These are phyloP conservation scores for Anguilla rostrata DNA, from an alignment of 2,113 vertebrate genomes.

Conservation along the genomic window DNA sequence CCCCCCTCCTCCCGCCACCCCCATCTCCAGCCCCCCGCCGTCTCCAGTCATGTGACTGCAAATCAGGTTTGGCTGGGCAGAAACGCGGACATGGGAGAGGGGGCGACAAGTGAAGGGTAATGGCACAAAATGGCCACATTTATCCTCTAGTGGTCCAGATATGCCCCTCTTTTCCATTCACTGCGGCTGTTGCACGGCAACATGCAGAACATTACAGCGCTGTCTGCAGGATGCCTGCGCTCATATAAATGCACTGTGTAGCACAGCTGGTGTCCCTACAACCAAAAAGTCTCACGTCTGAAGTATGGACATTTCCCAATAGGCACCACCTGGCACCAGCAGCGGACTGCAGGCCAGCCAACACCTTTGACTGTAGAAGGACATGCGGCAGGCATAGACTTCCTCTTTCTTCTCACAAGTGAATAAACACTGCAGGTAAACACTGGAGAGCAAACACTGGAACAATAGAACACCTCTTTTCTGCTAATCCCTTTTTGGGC, in stretches of 20 bases:
- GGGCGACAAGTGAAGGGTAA: conserved; percentile 3
- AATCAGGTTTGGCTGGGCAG: conserved; percentile 17
- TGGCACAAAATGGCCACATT: neutral
- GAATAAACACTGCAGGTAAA: neutral
- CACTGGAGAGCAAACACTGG: neutral
- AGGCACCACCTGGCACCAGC: neutral
- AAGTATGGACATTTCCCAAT: conserved; percentile 3
- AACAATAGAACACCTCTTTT: neutral
- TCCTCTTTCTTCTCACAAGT: neutral
- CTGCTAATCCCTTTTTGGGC: neutral
- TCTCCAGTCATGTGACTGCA: conserved; percentile 16
- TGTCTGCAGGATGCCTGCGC: neutral
- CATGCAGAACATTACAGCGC: neutral
- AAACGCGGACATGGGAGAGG: neutral
- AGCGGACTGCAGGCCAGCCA: neutral
- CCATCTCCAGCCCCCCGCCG: neutral
- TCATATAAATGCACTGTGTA: neutral
- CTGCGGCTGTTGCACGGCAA: too few relatives aligned
- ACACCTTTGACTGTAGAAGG: neutral
- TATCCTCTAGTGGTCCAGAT: neutral
- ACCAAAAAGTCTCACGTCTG: conserved; percentile 41
- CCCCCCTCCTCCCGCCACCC: neutral
- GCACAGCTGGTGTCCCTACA: conserved; percentile 36
- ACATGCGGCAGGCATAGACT: neutral
- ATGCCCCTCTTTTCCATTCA: neutral